Evolutionary conservation across 2,113 vertebrate genomes (phyloP).

Genomic region (Numida meleagris): DNA sequence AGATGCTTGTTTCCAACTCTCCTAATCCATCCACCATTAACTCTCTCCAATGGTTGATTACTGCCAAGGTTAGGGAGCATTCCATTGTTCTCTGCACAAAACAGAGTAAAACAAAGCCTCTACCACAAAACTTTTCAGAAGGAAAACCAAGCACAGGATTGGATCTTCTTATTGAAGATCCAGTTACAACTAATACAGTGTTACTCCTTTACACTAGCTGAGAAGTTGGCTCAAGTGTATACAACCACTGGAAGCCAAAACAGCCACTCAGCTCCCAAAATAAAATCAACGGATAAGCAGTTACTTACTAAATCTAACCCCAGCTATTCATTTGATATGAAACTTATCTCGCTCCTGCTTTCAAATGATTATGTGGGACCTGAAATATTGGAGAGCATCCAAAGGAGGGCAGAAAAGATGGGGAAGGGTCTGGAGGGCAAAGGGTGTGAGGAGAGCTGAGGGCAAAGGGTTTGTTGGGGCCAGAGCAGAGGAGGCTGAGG

Average conservation of each 20-base stretch:
- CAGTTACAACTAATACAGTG: neutral
- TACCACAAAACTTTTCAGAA: neutral
- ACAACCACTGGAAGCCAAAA: neutral
- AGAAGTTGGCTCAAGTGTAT: neutral
- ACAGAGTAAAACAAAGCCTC: neutral
- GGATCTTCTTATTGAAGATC: neutral
- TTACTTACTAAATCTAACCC: neutral
- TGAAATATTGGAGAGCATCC: neutral
- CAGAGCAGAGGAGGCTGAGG: neutral
- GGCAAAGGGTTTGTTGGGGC: neutral
- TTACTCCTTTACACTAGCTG: neutral
- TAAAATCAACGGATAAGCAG: neutral
- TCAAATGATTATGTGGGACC: accelerated
- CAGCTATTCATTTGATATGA: neutral
- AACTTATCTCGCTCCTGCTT: neutral
- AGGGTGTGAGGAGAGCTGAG: neutral
- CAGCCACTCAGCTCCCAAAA: neutral
- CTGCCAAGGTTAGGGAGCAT: accelerated
- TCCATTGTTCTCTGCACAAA: neutral
- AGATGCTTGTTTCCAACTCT: neutral
- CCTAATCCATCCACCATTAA: neutral
- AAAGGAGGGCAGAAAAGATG: neutral
- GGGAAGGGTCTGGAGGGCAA: neutral
- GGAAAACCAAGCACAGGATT: neutral
- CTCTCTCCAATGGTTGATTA: neutral